These are phyloP conservation scores for Mirounga angustirostris DNA, from an alignment of 2,113 vertebrate species.

Conservation along the genomic window DNA sequence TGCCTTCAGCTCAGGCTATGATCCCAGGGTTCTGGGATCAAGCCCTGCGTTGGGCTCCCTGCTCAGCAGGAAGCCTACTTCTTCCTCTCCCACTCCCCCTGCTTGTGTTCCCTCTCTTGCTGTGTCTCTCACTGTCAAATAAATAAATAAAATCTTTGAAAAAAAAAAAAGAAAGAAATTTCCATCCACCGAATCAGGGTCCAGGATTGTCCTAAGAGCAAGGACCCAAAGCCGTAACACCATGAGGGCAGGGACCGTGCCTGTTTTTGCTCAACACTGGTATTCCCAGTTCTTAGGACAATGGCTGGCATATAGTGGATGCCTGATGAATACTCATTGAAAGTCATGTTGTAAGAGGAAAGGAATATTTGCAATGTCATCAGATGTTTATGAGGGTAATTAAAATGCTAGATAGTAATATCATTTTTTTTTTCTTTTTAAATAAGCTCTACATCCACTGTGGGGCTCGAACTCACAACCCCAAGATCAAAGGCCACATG, in stretches of 20 bases:
- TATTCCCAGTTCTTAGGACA: background rate
- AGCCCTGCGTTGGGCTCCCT: no score
- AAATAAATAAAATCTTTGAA: no score
- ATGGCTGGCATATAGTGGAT: background rate
- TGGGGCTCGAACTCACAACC: background rate
- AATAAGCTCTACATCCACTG: background rate
- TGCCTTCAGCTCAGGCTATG: no score
- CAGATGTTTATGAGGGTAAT: background rate
- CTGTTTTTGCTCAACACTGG: background rate
- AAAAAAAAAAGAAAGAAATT: no score
- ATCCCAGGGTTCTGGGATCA: no score
- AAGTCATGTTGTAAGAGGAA: background rate
- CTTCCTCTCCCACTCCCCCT: no score
- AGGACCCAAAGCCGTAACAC: background rate
- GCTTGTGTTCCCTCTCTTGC: no score
- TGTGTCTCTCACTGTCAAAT: no score
- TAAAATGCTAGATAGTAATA: conserved; percentile 7
- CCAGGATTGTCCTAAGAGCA: background rate
- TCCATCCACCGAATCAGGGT: background rate
- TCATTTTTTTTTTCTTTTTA: conserved; percentile 36
- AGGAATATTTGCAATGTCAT: background rate
- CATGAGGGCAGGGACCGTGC: background rate
- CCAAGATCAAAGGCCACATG: background rate
- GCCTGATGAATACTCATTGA: background rate
- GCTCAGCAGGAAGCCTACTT: no score